phyloP scores from a whole-genome alignment of 2,113 vertebrate species.

The Scortum barcoo region DNA sequence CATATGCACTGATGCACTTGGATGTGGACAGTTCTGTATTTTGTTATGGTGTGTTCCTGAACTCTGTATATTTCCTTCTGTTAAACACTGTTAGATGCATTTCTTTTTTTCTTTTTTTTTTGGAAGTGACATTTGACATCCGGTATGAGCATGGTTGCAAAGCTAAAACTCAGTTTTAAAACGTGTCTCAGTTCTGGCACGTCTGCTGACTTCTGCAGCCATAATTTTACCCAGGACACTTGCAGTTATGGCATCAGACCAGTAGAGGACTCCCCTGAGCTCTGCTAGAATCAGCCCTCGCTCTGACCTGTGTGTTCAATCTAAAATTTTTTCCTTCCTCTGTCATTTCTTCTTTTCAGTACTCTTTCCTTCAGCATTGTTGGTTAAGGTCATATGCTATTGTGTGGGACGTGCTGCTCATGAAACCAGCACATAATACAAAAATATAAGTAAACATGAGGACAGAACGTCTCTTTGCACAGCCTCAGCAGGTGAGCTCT shows the following conservation, averaged over 20 bases:
- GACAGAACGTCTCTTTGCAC: neutral
- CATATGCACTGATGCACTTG: neutral
- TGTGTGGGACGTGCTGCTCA: neutral
- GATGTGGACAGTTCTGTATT: neutral
- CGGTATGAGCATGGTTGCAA: neutral
- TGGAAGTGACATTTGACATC: neutral
- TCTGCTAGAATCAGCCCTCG: conserved; percentile 19
- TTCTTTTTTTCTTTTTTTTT: too few species aligned
- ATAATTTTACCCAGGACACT: neutral
- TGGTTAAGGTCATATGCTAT: conserved; percentile 2
- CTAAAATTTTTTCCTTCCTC: neutral
- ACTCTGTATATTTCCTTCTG: neutral
- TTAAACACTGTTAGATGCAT: neutral
- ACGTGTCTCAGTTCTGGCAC: neutral
- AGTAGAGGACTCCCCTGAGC: conserved; percentile 65
- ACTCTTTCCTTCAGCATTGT: neutral
- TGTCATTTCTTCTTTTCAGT: neutral
- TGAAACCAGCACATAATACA: neutral
- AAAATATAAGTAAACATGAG: neutral
- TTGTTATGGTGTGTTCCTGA: neutral
- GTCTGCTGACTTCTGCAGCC: neutral
- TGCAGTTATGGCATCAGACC: conserved; percentile 48
- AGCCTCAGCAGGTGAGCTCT: neutral
- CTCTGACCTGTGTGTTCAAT: conserved; percentile 1
- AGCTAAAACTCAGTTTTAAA: conserved; percentile 28